Conservation (phyloP, 1,140 invertebrate genomes). For the Orussus abietinus region DNA sequence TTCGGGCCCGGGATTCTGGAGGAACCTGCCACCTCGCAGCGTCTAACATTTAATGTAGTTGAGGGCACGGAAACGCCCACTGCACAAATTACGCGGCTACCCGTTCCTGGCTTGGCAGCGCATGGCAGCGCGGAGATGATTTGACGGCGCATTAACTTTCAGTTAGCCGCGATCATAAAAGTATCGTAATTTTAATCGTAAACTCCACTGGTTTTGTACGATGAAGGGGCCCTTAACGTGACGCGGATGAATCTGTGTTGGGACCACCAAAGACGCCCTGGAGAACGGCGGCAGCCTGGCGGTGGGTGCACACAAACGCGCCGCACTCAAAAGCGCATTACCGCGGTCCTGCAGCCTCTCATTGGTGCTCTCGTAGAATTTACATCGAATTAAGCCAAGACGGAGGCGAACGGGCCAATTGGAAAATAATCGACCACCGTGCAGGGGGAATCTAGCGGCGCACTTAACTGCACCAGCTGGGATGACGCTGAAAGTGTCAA, state of each 20-base stretch:
- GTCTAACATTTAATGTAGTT: conserved; percentile 2
- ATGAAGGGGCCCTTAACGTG: conserved; percentile 17
- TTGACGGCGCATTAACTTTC: conserved; percentile 41
- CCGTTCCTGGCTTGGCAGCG: no score
- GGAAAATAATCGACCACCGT: no score
- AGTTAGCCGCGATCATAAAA: conserved; percentile 41
- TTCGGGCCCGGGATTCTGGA: neutral
- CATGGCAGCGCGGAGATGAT: conserved; percentile 17
- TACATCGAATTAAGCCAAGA: conserved; percentile 38
- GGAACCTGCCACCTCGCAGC: no score
- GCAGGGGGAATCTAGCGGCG: no score
- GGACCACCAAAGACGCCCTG: conserved; percentile 38
- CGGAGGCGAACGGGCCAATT: conserved; percentile 21
- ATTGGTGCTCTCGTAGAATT: conserved; percentile 23
- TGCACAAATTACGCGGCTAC: conserved; percentile 24
- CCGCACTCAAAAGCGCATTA: conserved; percentile 36
- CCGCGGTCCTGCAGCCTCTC: conserved; percentile 19
- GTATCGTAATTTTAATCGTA: conserved; percentile 45
- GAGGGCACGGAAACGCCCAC: conserved; percentile 24
- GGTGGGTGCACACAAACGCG: no score
- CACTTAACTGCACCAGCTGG: no score
- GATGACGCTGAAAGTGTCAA: no score
- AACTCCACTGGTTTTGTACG: conserved; percentile 25
- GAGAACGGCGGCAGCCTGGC: no score
- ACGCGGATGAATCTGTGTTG: conserved; percentile 29